phyloP scores from a whole-genome alignment of 2,888 invertebrate species.

The Drosophila lacicola region DNA sequence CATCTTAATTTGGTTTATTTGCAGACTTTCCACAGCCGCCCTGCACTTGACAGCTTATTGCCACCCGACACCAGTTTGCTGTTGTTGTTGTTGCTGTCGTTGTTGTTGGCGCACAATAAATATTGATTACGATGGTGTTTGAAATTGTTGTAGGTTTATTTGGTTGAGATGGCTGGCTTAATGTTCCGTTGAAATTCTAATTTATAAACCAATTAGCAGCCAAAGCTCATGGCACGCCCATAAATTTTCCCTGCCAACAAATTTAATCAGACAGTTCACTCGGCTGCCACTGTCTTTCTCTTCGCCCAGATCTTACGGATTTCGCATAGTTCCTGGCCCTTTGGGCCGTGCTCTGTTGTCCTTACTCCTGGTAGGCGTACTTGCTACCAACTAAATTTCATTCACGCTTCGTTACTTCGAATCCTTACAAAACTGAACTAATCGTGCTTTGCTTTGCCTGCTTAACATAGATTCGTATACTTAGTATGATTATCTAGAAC shows the following conservation, averaged over 20 bases:
- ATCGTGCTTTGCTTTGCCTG: conserved; percentile 31
- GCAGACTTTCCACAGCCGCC: conserved; percentile 4
- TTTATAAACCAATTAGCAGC: conserved; percentile 77
- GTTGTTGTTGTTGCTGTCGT: conserved; percentile 27
- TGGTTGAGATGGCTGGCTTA: conserved; percentile 69
- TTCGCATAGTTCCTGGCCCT: conserved; percentile 21
- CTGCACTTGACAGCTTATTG: conserved; percentile 33
- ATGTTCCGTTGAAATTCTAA: conserved; percentile 72
- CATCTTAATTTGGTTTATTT: conserved; percentile 32
- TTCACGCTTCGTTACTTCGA: conserved; percentile 61
- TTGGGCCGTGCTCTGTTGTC: conserved; percentile 8
- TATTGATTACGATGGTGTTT: conserved; percentile 66
- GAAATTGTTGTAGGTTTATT: conserved; percentile 63
- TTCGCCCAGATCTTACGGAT: conserved; percentile 10
- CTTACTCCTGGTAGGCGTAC: conserved; percentile 6
- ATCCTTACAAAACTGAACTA: conserved; percentile 53
- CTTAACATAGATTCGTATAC: conserved; percentile 36
- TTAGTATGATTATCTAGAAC: conserved; percentile 41
- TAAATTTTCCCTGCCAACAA: conserved; percentile 65
- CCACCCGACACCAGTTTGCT: conserved; percentile 26
- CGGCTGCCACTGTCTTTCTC: conserved; percentile 14
- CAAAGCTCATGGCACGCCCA: conserved; percentile 59
- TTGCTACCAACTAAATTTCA: conserved; percentile 45
- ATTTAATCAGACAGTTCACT: conserved; percentile 67
- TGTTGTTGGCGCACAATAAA: conserved; percentile 54